Evolutionary conservation across 1,140 invertebrate species (phyloP).

Genomic region (Eciton burchellii): DNA sequence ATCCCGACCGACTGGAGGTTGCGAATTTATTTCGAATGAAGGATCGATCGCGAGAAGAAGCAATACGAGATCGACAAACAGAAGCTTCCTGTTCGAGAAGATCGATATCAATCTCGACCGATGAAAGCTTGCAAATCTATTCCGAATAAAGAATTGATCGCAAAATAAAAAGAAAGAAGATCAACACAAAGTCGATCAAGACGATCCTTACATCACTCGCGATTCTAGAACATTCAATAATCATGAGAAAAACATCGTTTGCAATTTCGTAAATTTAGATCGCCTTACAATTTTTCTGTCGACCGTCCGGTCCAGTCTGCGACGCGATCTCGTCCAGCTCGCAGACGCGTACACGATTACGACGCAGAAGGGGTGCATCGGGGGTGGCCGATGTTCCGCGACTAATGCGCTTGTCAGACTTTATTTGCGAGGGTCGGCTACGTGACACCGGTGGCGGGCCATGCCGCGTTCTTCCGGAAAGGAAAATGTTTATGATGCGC

Average conservation of each 20-base stretch:
- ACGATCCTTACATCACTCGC: background rate
- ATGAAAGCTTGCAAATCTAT: background rate
- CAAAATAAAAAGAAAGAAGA: background rate
- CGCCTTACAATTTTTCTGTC: constrained; percentile 8
- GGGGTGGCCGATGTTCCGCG: background rate
- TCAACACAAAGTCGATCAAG: background rate
- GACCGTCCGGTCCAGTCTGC: background rate
- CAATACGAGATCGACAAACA: no score
- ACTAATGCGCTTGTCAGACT: constrained; percentile 22
- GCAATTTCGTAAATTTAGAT: constrained; percentile 15
- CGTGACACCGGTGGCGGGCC: background rate
- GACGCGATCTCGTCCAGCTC: constrained; percentile 20
- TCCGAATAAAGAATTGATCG: background rate
- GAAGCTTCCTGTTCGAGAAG: background rate
- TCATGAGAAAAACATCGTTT: background rate
- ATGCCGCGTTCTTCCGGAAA: background rate
- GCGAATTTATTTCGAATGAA: background rate
- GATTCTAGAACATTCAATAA: constrained; percentile 2
- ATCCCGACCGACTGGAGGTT: background rate
- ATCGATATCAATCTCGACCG: background rate
- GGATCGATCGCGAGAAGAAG: background rate
- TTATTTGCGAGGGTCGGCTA: constrained; percentile 30
- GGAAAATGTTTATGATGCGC: constrained; percentile 51
- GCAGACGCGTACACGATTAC: background rate
- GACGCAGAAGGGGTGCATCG: background rate